Evolutionary conservation across 2,888 invertebrate species (phyloP).

Genomic region (Ligdia adustata): DNA sequence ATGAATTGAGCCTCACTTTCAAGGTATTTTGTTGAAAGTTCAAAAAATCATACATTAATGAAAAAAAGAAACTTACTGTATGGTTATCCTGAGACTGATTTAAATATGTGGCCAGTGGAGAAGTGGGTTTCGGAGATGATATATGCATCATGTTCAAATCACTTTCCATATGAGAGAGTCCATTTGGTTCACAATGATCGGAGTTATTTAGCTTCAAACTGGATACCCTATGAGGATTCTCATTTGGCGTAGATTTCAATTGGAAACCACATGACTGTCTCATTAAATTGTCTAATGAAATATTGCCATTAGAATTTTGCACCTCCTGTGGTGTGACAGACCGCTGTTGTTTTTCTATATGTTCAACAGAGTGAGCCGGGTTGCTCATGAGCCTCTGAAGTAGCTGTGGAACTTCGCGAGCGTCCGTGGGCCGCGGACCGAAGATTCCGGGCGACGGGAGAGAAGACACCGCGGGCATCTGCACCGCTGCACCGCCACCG

Average conservation of each 20-base stretch:
- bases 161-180: constrained; percentile 74
- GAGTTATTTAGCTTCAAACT: constrained; percentile 57
- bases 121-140: constrained; percentile 80
- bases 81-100: constrained; percentile 76
- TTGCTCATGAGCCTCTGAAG: constrained; percentile 92
- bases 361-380: constrained; percentile 93
- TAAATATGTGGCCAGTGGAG: constrained; percentile 83
- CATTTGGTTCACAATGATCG: constrained; percentile 65
- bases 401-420: constrained; percentile 85
- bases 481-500: constrained; percentile 79
- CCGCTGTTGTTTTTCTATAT: constrained; percentile 94
- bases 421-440: constrained; percentile 74
- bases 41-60: no score
- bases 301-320: constrained; percentile 65
- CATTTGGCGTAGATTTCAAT: constrained; percentile 71
- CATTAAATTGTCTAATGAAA: constrained; percentile 43
- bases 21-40: no score
- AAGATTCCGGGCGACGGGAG: constrained; percentile 77
- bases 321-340: constrained; percentile 88
- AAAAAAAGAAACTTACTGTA: constrained; percentile 59
- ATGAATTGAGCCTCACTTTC: no score
- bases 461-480: constrained; percentile 80
- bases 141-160: constrained; percentile 81
- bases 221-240: constrained; percentile 67
- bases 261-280: constrained; percentile 63